Evolutionary conservation across 2,888 invertebrate genomes (phyloP), one percentile per base, ranked within the genome.

Genomic region (Cephus runcator): DNA sequence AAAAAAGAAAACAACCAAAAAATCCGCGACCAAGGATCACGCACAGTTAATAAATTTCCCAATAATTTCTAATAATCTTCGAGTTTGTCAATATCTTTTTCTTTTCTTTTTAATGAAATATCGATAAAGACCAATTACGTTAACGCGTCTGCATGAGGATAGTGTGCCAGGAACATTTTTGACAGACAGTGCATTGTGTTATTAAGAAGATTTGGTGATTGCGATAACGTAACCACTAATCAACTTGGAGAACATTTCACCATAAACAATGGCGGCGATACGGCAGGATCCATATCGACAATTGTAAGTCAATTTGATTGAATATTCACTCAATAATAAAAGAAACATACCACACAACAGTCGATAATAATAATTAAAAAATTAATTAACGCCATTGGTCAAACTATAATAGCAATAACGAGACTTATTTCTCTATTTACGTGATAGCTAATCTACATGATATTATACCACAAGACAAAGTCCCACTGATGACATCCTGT

Each of bases 261-360:
- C 56, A 23, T 9, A 12, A 77, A 76, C 74, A 77, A 81, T 79
- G 79, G 77, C 78, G 34, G 78, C 76, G 77, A 76, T 75, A 71
- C 74, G 77, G 69, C 77, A 79, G 34, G 79, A 79, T 71, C 81
- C 77, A 76, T 77, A 71, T 73, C 79, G 78, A 76, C 75, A 77
- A 81, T 76, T 74, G 81, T 81, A 79, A 81, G 81, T 81, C 69
- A 77, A n/a, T 74, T 30, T 23, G 0, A 56, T 9, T 6, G 56
- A 56, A 56, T 56, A 56, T 56, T 56, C 23, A 23, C 56, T 56
- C 6, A 23, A 23, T 56, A 56, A 56, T 1, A 56, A 56, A 23
- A 23, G 9, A 56, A 56, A 23, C 56, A 9, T 9, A 15, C 56
- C 1, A 15, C 35, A 1, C 0, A 15, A 6, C 40, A 6, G 15